A percentile compares a stretch with the other conserved stretches of the same genome.
Evolutionary conservation across 2,888 invertebrate species (phyloP).

Genomic region (Nephrotoma flavescens): DNA sequence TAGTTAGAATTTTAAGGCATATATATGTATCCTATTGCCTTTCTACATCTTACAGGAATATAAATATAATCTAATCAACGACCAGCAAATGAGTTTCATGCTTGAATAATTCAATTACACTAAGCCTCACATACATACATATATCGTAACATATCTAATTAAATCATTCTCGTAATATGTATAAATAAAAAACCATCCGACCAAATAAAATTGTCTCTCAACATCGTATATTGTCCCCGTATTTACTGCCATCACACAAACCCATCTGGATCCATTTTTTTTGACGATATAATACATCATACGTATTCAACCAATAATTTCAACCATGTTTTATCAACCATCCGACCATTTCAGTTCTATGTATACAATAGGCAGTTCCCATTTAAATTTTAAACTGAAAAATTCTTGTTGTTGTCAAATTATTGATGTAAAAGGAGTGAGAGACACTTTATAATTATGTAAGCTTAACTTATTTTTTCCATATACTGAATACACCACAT

Average conservation of each 20-base stretch:
- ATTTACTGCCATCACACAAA: not conserved
- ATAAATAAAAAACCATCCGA: not conserved
- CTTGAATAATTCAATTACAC: not conserved
- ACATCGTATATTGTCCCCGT: not conserved
- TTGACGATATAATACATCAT: not conserved
- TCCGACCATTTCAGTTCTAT: not conserved
- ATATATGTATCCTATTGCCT: too few species aligned
- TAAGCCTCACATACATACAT: not conserved
- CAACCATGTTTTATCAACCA: not conserved
- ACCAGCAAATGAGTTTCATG: not conserved
- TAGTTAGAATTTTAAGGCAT: too few species aligned
- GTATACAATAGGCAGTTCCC: not conserved
- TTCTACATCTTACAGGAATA: too few species aligned
- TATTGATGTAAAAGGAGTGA: not conserved
- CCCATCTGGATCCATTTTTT: not conserved
- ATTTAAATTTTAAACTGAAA: not conserved
- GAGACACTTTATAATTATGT: not conserved
- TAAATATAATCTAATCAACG: not conserved
- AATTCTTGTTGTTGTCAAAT: not conserved
- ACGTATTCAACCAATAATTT: not conserved
- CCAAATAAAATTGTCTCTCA: not conserved
- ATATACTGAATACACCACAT: not conserved
- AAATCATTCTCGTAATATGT: not conserved
- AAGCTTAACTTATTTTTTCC: not conserved
- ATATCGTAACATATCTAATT: not conserved